Evolutionary conservation across 2,888 invertebrate species (phyloP).

Genomic region (Athrips mouffetella): DNA sequence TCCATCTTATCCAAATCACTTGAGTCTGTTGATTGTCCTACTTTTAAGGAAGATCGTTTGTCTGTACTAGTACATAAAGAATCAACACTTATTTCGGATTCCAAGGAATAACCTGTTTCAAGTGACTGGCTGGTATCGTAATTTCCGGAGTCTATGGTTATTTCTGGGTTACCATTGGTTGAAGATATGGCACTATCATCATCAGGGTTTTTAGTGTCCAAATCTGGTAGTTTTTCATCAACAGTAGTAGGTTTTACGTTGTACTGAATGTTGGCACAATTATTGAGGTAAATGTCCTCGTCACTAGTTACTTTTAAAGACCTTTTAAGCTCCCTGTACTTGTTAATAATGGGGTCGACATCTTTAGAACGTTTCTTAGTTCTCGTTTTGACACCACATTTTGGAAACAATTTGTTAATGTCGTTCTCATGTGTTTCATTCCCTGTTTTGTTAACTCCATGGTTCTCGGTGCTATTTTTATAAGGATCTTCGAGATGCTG

Average conservation of each 20-base stretch:
- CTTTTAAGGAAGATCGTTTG: slow-evolving; percentile 78
- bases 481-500: slow-evolving; percentile 80
- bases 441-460: slow-evolving; percentile 52
- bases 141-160: slow-evolving; percentile 69
- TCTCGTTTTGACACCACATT: slow-evolving; percentile 71
- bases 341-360: slow-evolving; percentile 71
- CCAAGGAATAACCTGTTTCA: slow-evolving; percentile 73
- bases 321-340: slow-evolving; percentile 69
- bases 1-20: slow-evolving; percentile 81
- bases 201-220: slow-evolving; percentile 67
- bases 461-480: slow-evolving; percentile 61
- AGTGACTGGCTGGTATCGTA: slow-evolving; percentile 72
- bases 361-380: slow-evolving; percentile 72
- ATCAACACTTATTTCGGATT: slow-evolving; percentile 78
- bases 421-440: slow-evolving; percentile 73
- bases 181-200: slow-evolving; percentile 71
- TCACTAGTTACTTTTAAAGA: slow-evolving; percentile 68
- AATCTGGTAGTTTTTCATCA: slow-evolving; percentile 59
- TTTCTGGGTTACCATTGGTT: slow-evolving; percentile 72
- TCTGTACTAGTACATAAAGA: slow-evolving; percentile 77
- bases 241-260: slow-evolving; percentile 48
- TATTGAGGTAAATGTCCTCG: slow-evolving; percentile 64
- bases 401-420: slow-evolving; percentile 67
- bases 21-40: slow-evolving; percentile 83
- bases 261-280: slow-evolving; percentile 69